Evolutionary conservation across 2,113 vertebrate genomes (phyloP).

Genomic region (Onychostoma macrolepis): DNA sequence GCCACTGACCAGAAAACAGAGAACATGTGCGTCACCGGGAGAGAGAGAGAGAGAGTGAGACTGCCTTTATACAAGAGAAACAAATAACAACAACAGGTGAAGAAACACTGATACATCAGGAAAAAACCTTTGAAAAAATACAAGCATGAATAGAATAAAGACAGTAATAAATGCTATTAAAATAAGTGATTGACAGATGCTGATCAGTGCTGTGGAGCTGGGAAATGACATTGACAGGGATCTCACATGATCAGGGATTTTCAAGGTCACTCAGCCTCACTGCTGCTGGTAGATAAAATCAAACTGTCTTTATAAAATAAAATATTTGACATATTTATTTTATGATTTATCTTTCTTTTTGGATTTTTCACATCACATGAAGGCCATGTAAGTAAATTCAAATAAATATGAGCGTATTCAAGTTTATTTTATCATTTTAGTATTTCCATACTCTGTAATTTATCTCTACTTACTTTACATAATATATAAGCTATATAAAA

Average conservation of each 20-base stretch:
- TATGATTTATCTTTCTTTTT: not conserved
- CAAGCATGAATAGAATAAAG: not conserved
- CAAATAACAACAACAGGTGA: not conserved
- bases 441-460: not conserved
- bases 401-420: not conserved
- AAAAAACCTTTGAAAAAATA: not conserved
- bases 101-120: not conserved
- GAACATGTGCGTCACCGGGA: constrained; percentile 13
- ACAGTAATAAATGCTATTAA: not conserved
- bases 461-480: not conserved
- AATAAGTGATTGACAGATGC: not conserved
- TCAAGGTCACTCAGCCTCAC: not conserved
- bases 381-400: not conserved
- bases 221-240: not conserved
- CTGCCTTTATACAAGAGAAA: not conserved
- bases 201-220: not conserved
- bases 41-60: constrained; percentile 15
- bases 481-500: too few species aligned
- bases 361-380: not conserved
- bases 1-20: constrained; percentile 50
- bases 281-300: not conserved
- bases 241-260: not conserved
- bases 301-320: too few species aligned
- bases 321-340: not conserved
- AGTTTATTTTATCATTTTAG: not conserved